These are phyloP conservation scores for Epinephelus cyanopodus DNA, from an alignment of 2,113 vertebrate species.

Conservation along the genomic window DNA sequence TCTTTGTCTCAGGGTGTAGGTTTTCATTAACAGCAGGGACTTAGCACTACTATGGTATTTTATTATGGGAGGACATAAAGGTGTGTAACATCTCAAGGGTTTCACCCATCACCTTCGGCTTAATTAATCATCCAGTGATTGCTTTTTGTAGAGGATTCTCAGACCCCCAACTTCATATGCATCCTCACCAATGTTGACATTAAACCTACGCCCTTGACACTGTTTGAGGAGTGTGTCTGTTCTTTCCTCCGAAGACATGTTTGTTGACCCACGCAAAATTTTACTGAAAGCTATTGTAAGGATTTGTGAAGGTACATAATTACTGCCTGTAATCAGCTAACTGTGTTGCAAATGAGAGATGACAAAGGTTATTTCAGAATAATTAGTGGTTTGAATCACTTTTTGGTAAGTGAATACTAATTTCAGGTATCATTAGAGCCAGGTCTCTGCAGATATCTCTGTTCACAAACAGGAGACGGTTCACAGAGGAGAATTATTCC, in stretches of 20 bases:
- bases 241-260: not conserved
- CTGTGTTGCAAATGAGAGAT: not conserved
- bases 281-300: not conserved
- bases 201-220: no score
- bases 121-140: no score
- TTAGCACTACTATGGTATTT: no score
- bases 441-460: not conserved
- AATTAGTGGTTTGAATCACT: not conserved
- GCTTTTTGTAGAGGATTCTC: no score
- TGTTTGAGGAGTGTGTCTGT: not conserved
- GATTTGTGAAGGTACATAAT: not conserved
- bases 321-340: not conserved
- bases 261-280: not conserved
- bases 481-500: not conserved
- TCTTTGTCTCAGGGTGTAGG: no score
- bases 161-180: no score
- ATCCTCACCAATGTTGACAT: no score
- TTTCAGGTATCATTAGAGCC: not conserved
- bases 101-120: no score
- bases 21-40: no score
- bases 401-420: not conserved
- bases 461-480: not conserved
- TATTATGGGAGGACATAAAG: no score
- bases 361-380: slow-evolving; percentile 1
- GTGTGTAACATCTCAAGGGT: no score